phyloP scores from a whole-genome alignment of 2,888 invertebrate genomes.

The Amphiduros pacificus region DNA sequence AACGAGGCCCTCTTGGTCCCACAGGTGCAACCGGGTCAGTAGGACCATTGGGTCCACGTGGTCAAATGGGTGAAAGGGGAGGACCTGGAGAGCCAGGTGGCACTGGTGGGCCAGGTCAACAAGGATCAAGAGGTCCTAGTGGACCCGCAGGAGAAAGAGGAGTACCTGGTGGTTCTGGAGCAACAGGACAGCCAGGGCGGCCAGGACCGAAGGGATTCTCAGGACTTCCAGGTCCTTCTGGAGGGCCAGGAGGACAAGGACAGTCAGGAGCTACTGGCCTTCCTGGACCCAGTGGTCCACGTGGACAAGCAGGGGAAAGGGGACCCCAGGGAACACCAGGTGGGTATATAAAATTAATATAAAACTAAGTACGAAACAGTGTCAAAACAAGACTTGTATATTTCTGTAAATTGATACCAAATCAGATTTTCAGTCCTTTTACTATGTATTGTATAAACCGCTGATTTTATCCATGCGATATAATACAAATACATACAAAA shows the following conservation, averaged over 20 bases:
- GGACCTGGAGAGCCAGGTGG: constrained; percentile 9
- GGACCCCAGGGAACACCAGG: constrained; percentile 8
- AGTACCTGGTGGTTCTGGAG: not conserved
- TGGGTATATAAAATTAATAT: too few relatives aligned
- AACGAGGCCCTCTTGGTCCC: constrained; percentile 37
- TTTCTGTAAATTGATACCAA: too few relatives aligned
- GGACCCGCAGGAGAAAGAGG: constrained; percentile 11
- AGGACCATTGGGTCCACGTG: constrained; percentile 7
- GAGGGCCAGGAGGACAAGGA: constrained; percentile 19
- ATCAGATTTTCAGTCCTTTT: too few relatives aligned
- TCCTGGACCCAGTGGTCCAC: constrained; percentile 23
- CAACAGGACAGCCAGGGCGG: constrained; percentile 15
- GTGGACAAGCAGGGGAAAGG: not conserved
- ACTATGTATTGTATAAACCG: too few relatives aligned
- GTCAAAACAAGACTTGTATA: too few relatives aligned
- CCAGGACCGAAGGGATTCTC: constrained; percentile 15
- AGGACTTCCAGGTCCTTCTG: constrained; percentile 22
- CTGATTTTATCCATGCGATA: too few relatives aligned
- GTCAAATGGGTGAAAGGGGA: constrained; percentile 10
- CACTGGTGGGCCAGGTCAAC: not conserved
- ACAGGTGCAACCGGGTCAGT: constrained; percentile 27
- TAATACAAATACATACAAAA: too few relatives aligned
- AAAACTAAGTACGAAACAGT: too few relatives aligned
- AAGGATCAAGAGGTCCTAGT: constrained; percentile 12
- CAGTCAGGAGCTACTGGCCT: constrained; percentile 9